A percentile compares a stretch with the other conserved stretches of the same genome.
phyloP scores from a whole-genome alignment of 2,888 invertebrate genomes.

The Hirtodrosophila histrioides region DNA sequence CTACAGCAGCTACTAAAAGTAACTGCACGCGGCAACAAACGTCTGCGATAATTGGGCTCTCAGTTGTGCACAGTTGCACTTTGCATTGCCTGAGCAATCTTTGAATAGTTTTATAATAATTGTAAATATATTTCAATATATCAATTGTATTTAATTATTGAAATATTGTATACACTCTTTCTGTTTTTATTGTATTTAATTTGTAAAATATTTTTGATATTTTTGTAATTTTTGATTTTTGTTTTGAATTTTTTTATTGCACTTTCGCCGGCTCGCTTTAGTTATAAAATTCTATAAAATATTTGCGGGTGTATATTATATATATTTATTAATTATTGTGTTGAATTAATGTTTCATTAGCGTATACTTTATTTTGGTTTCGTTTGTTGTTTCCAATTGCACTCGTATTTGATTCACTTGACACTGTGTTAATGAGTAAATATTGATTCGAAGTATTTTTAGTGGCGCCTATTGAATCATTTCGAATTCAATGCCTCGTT shows the following conservation, averaged over 20 bases:
- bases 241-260: slow-evolving; percentile 53
- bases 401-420: slow-evolving; percentile 52
- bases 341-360: slow-evolving; percentile 29
- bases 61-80: slow-evolving; percentile 11
- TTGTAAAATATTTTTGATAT: slow-evolving; percentile 2
- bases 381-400: slow-evolving; percentile 45
- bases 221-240: slow-evolving; percentile 21
- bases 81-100: slow-evolving; percentile 19
- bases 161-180: slow-evolving; percentile 6
- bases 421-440: slow-evolving; percentile 43
- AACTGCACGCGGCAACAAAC: slow-evolving; percentile 48
- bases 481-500: slow-evolving; percentile 45
- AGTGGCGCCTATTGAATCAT: slow-evolving; percentile 55
- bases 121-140: slow-evolving; percentile 8
- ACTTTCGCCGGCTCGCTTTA: slow-evolving; percentile 52
- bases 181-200: slow-evolving; percentile 39
- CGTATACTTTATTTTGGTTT: slow-evolving; percentile 62
- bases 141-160: slow-evolving; percentile 7
- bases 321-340: slow-evolving; percentile 17
- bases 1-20: slow-evolving; percentile 64
- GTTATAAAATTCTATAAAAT: slow-evolving; percentile 34
- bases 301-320: too few species aligned
- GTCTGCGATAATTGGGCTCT: slow-evolving; percentile 15
- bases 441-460: slow-evolving; percentile 38
- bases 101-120: slow-evolving; percentile 14